A percentile compares a stretch with the other conserved stretches of the same genome.
Evolutionary conservation across 1,140 invertebrate species (phyloP).

Genomic region (Bombus vancouverensis): DNA sequence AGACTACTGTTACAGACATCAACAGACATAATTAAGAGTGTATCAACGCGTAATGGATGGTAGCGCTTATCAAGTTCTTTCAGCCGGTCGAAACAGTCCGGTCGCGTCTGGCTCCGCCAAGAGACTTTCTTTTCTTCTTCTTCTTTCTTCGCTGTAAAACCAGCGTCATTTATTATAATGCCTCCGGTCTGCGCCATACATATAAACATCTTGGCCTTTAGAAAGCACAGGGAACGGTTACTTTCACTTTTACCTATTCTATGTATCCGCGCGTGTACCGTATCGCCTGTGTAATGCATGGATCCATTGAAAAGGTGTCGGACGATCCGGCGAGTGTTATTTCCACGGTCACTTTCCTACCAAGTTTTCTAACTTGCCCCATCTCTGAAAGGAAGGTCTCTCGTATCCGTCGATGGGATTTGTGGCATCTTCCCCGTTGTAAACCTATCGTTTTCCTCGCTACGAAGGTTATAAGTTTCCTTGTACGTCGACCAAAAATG

Average conservation of each 20-base stretch:
- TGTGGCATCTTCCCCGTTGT: background rate
- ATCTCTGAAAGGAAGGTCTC: background rate
- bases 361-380: background rate
- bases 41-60: conserved; percentile 54
- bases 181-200: conserved; percentile 2
- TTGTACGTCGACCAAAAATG: background rate
- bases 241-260: conserved; percentile 48
- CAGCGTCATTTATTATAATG: conserved; percentile 36
- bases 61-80: conserved; percentile 15
- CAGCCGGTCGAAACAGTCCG: conserved; percentile 20
- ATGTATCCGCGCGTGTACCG: background rate
- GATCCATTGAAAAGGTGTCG: background rate
- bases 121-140: conserved; percentile 16
- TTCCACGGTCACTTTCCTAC: background rate
- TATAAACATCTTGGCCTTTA: conserved; percentile 41
- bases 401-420: background rate
- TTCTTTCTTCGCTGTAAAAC: background rate
- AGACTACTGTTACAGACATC: background rate
- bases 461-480: background rate
- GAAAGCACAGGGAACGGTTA: conserved; percentile 39
- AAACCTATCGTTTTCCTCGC: background rate
- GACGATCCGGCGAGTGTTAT: background rate
- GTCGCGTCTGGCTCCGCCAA: background rate
- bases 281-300: background rate
- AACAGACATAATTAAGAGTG: conserved; percentile 57